Evolutionary conservation across 2,797 vertebrate genomes (phyloP), one percentile per base, ranked within the genome.

Genomic region (Enteromius trimaculatus): DNA sequence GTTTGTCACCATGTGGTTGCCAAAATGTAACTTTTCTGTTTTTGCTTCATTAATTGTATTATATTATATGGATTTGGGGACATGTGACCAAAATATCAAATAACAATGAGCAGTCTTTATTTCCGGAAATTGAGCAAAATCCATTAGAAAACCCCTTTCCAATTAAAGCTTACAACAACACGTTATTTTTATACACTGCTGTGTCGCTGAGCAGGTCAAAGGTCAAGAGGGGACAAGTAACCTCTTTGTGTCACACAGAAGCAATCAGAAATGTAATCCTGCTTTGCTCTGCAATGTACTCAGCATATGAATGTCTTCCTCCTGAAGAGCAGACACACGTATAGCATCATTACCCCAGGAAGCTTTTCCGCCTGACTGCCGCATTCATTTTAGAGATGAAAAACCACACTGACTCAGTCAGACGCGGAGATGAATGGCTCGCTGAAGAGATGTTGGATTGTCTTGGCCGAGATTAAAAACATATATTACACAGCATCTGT

Each of bases 391-490:
- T 13, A 23, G 21, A 66, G 26, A 72, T 69, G 53, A 55, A 42
- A 8, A 82, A 77, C 16, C 0, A 9, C 55, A 6, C 47, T 19
- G 44, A 21, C n/a, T 49, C 13, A 6, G 78, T 69, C 49, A n/a
- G 62, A 81, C 7, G 17, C 1, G 16, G 71, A 82, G 84, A 88
- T 80, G 53, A 80, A 80, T 79, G 72, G 14, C 23, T 68, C 39
- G 37, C 1, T 62, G 70, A 72, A 26, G 66, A 74, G 77, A 49
- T 31, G 71, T 62, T 34, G 29, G 14, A n/a, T 53, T 71, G 76
- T 82, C 77, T 60, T 26, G 49, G 64, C 26, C 0, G 69, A 84
- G 83, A 83, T 77, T 83, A 84, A 80, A 78, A 80, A 55, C 37
- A 66, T 80, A 83, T 83, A 68, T 75, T 77, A 60, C 21, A 34